Base-by-base conservation (phyloP, 1,140 invertebrate species). In the Drosophila dunni region DNA sequence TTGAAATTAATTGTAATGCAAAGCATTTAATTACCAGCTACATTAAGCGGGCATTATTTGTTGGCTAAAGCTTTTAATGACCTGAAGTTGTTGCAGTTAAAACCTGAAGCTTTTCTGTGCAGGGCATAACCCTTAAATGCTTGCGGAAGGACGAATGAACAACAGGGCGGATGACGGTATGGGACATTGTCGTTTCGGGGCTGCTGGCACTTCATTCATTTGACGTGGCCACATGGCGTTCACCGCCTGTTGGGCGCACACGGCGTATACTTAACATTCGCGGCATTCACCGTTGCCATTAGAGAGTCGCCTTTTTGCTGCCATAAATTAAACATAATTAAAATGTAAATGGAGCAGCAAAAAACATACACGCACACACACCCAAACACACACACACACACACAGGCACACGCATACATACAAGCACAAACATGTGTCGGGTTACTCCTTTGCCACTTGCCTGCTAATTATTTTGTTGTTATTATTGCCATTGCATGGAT, bases 291-390 rank as follows among this genome's bases (percentile, higher is more conserved):
- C 15, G 48, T 48, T 68, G 50, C 60, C 69, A 50, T 78, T 77
- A 40, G 42, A 70, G 67, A 70, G 67, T 74, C 64, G 42, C 68
- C 65, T 53, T 64, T 29, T 70, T 70, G 51, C 60, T 67, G 78
- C 62, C 70, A 79, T 85, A 88, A 88, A 88, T 88, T 76, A 79
- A 60, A 63, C 57, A 64, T 88, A 79, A 86, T 82, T 86, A 79
- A 85, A 82, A 82, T 86, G 75, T 81, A 75, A 81, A 75, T 82
- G 70, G 70, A 65, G 53, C 77, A 69, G 63, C 62, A 57, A 50
- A 6, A 48, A 44, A 61, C 44, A 58, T 29, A 62, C 56, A 71
- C 15, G 42, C 48, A 54, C 20, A 42, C 17, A 64, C 46, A 67
- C 3, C n/a, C n/a, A n/a, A n/a, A n/a, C n/a, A 48, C 45, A 36